Percentiles rank a stretch among this genome's conserved stretches.
Conservation (phyloP, 2,888 invertebrate genomes). For the Meloe dianella region DNA sequence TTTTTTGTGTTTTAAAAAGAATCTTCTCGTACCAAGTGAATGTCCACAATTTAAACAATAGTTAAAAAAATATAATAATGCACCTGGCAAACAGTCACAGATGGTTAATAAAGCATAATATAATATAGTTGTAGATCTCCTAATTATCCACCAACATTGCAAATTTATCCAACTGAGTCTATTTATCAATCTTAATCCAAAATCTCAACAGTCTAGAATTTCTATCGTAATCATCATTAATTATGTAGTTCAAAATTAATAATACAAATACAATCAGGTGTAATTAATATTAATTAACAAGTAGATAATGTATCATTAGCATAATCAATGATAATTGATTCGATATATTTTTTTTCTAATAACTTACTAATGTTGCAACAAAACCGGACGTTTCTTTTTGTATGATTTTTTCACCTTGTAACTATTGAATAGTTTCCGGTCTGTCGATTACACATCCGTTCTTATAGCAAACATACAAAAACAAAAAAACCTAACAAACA, state of each 20-base stretch:
- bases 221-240: background rate
- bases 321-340: background rate
- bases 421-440: constrained; percentile 32
- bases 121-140: constrained; percentile 30
- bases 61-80: constrained; percentile 36
- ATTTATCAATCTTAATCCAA: background rate
- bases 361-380: background rate
- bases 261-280: too few relatives aligned
- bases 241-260: too few relatives aligned
- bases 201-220: background rate
- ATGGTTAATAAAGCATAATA: constrained; percentile 46
- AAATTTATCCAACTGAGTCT: background rate
- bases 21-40: background rate
- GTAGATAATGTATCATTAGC: too few relatives aligned
- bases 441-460: constrained; percentile 29
- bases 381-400: constrained; percentile 29
- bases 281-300: too few relatives aligned
- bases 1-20: background rate
- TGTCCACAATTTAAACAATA: constrained; percentile 16
- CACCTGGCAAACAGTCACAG: constrained; percentile 47
- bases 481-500: background rate
- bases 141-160: constrained; percentile 25
- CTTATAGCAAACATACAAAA: constrained; percentile 9
- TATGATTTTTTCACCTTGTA: constrained; percentile 17
- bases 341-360: background rate